Base-by-base conservation (phyloP, 1,140 invertebrate genomes). In the Octopus bimaculoides region DNA sequence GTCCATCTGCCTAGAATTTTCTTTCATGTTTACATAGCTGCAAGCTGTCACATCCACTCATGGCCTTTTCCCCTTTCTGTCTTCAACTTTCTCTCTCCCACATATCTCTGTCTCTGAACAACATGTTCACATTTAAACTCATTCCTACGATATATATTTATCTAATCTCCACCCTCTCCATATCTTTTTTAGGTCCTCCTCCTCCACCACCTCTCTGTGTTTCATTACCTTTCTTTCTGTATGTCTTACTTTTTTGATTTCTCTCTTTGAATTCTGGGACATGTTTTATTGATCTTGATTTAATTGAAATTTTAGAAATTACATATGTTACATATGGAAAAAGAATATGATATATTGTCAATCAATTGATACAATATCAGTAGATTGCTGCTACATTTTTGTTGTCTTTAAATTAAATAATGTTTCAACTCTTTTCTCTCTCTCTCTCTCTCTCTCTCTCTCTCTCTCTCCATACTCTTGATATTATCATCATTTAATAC, bases 171-270 rank as follows among this genome's bases (percentile, higher is more conserved):
- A 12, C 54, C 54, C 10, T 52, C 66, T 69, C 80, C 76, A 66
- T 26, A 78, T 75, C 17, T 41, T 26, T 78, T 55, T 52, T 80
- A 41, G 8, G 0, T 53, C 41, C 20, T 61, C 61, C 53, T 1
- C 54, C 9, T 54, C 52, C 5, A 61, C 74, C 56, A 52, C 61
- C 73, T 76, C 71, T 80, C 74, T 75, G 55, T 9, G 20, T 80
- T 20, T 56, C 54, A 75, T 56, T 80, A 0, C 56, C 26, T 75
- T n/a, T 77, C 79, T 76, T 10, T 61, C 74, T 76, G 17, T 80
- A 52, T 75, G 12, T 79, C 69, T 79, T 7, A 73, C 78, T 79
- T 5, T 74, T 53, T 54, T 20, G 52, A 20, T 54, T 54, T 74
- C 69, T 74, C 53, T 0, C 61, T 20, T 66, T 52, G 9, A 41